Conservation (phyloP, 2,113 vertebrate species). For the Manacus vitellinus region DNA sequence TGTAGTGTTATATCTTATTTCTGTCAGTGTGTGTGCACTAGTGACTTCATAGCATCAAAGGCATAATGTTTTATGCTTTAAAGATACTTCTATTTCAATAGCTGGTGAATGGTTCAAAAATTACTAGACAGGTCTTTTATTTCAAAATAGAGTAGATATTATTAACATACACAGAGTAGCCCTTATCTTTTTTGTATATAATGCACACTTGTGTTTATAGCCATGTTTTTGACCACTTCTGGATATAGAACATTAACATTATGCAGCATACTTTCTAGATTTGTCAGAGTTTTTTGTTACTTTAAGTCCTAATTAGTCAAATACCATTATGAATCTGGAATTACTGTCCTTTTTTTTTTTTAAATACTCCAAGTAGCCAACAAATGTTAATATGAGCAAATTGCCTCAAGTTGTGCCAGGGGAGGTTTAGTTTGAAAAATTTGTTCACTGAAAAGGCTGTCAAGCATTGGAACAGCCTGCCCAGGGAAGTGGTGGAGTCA, state of each 20-base stretch:
- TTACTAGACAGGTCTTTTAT: background rate
- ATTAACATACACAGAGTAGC: background rate
- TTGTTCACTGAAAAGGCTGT: too few species aligned
- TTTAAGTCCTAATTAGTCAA: background rate
- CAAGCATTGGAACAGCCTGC: background rate
- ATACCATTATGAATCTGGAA: background rate
- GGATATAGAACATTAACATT: background rate
- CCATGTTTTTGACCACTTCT: background rate
- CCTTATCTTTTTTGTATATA: background rate
- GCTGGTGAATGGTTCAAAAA: background rate
- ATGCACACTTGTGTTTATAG: background rate
- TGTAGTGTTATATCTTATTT: background rate
- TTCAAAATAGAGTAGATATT: background rate
- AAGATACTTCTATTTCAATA: background rate
- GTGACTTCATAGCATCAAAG: background rate
- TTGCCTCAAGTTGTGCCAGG: background rate
- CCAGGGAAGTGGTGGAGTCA: background rate
- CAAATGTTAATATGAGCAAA: background rate
- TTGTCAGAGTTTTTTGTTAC: background rate
- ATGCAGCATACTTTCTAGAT: background rate
- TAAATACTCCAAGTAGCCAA: background rate
- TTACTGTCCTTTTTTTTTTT: background rate
- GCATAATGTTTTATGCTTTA: background rate
- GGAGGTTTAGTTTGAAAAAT: background rate
- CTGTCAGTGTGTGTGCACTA: background rate